Percentiles rank a stretch among this genome's conserved stretches.
These are phyloP conservation scores for Rhagophthalmus giganteus DNA, from an alignment of 2,888 invertebrate genomes.

Conservation along the genomic window DNA sequence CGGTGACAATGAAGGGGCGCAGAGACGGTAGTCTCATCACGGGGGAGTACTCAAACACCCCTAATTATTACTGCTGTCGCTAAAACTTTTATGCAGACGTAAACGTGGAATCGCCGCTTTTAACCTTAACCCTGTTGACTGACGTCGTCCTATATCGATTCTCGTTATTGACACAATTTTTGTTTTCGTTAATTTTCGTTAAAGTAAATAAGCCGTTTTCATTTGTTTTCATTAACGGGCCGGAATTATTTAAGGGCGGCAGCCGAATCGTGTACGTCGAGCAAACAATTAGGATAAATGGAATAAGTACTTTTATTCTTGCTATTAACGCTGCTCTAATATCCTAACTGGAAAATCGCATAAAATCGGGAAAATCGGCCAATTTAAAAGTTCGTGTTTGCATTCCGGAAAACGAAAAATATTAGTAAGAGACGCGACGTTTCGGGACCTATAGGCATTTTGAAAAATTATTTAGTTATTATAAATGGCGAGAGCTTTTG, in stretches of 20 bases:
- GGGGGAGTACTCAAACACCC: conserved; percentile 42
- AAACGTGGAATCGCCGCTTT: conserved; percentile 32
- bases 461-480: too few relatives aligned
- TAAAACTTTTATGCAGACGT: conserved; percentile 46
- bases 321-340: too few relatives aligned
- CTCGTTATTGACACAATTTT: conserved; percentile 5
- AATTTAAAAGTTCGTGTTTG: too few relatives aligned
- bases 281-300: not conserved
- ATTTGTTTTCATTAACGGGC: conserved; percentile 36
- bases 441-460: too few relatives aligned
- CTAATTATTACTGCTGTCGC: conserved; percentile 48
- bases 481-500: too few relatives aligned
- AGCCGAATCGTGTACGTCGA: conserved; percentile 2
- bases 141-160: conserved; percentile 24
- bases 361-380: too few relatives aligned
- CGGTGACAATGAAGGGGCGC: conserved; percentile 34
- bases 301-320: too few relatives aligned
- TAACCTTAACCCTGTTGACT: conserved; percentile 28
- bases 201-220: conserved; percentile 26
- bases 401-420: too few relatives aligned
- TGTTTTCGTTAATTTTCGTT: conserved; percentile 8
- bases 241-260: conserved; percentile 15
- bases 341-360: too few relatives aligned
- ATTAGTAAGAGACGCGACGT: too few relatives aligned
- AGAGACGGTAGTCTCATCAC: conserved; percentile 38